Evolutionary conservation across 2,113 vertebrate genomes (phyloP), one percentile per base, ranked within the genome.

Genomic region (Nothocercus nigrocapillus): DNA sequence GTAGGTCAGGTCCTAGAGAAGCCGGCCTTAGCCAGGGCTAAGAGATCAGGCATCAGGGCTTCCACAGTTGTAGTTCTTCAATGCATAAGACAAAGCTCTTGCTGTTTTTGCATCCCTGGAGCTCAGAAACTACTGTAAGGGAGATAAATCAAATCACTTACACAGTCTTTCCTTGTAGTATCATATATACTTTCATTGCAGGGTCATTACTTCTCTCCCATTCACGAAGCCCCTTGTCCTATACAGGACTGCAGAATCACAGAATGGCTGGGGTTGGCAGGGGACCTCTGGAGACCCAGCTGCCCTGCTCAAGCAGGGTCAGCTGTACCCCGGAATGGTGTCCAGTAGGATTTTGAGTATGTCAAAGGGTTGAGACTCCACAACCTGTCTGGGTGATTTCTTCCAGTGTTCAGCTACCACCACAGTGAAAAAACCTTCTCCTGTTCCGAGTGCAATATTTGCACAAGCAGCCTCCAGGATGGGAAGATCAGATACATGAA

Each of bases 1-100:
- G 2, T 24, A n/a, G 7, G 36, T 74, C 0, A 2, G n/a, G 4
- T 45, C 28, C 11, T 15, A 12, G 13, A 9, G 27, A 49, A 51
- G 80, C n/a, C 51, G 30, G 12, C 30, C 11, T 64, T 53, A 68
- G 27, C 11, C 9, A 24, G 17, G 13, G 7, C 49, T 49, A 22
- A 49, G 6, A 7, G 3, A 2, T 47, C 42, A 82, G 2, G 13
- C 1, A 69, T 22, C 11, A 32, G 54, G 28, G 28, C 54, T 58
- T 58, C 16, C 20, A 76, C 17, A 47, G 22, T 0, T 10, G 25
- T 25, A 32, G 25, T 34, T 56, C 54, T 21, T 68, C 30, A 40
- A 45, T 44, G n/a, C 20, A 70, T 18, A 36, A 66, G 28, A 47
- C 13, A 34, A 38, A 44, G 17, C 4, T 13, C 32, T 40, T 49